A percentile compares a stretch with the other conserved stretches of the same genome.
Conservation (phyloP, 2,113 vertebrate genomes). For the Pluvialis apricaria region DNA sequence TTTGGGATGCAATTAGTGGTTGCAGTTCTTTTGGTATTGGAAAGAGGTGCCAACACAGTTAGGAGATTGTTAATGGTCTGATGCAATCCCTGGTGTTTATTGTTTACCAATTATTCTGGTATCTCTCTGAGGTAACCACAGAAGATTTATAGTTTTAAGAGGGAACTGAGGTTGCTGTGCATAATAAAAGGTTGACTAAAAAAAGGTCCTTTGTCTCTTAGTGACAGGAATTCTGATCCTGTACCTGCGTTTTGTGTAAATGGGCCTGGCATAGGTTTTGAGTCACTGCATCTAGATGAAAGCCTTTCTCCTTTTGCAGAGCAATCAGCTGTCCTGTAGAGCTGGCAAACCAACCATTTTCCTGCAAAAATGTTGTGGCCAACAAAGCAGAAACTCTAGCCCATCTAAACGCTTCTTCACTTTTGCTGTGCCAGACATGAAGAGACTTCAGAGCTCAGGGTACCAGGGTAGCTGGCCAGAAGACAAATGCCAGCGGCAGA, state of each 20-base stretch:
- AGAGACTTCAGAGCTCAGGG: background rate
- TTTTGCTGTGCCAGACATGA: background rate
- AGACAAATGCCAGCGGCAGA: background rate
- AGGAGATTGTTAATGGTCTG: background rate
- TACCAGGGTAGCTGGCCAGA: background rate
- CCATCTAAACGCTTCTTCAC: background rate
- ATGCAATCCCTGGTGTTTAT: background rate
- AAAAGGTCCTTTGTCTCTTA: background rate
- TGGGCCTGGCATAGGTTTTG: background rate
- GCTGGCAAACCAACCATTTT: background rate
- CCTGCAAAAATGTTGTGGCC: background rate
- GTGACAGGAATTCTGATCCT: background rate
- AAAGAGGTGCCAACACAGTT: background rate
- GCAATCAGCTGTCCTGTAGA: background rate
- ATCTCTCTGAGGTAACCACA: background rate
- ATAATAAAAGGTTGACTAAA: background rate
- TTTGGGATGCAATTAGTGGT: background rate
- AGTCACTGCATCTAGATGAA: background rate
- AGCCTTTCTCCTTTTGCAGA: background rate
- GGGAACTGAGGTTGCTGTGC: background rate
- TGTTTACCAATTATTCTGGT: background rate
- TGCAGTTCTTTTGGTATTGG: background rate
- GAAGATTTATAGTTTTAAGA: constrained; percentile 1
- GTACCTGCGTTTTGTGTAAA: background rate
- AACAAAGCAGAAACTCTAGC: background rate